Base-by-base conservation (phyloP, 2,113 vertebrate genomes). In the Triplophysa tibetana region DNA sequence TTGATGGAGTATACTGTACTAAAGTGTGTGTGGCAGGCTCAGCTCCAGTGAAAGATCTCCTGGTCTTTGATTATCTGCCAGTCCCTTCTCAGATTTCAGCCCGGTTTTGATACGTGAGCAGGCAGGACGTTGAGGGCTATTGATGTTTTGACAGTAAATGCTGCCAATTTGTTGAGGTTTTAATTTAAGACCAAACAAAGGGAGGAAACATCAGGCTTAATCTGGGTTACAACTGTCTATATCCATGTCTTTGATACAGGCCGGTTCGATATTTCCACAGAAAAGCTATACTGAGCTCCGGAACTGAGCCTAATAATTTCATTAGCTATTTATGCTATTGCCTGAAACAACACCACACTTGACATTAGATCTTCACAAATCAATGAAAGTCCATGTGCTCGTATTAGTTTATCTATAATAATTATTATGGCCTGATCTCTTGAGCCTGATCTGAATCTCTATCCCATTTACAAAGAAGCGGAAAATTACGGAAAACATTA, bases 51-150 rank as follows among this genome's bases (percentile, higher is more conserved):
- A 70, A 77, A 61, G 64, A 81, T 81, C 56, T 81, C 50, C 75
- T 81, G 81, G 81, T 76, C 79, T 85, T 79, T 83, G 81, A 83
- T 78, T 29, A 72, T 70, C 70, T 81, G 75, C 79, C 84, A 83
- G 75, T 70, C 65, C 58, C 13, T 61, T 50, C 74, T 83, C 70
- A 78, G 75, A 79, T 81, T 70, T 77, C 43, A 17, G 24, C 64
- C 13, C n/a, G 26, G 60, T 78, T 60, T 65, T 26, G 8, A 19
- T 52, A 14, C 69, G 38, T n/a, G 66, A 54, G 54, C 60, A 17
- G 29, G 16, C 19, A 52, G 3, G 50, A 52, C 50, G 1, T 52
- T 17, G 50, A 52, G 14, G 50, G 4, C 50, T 52, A 52, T 52
- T 52, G 50, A 52, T 52, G 50, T 52, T 52, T 52, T 52, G 50